These are phyloP conservation scores for Phengaris arion DNA, from an alignment of 2,888 invertebrate species.

Conservation along the genomic window DNA sequence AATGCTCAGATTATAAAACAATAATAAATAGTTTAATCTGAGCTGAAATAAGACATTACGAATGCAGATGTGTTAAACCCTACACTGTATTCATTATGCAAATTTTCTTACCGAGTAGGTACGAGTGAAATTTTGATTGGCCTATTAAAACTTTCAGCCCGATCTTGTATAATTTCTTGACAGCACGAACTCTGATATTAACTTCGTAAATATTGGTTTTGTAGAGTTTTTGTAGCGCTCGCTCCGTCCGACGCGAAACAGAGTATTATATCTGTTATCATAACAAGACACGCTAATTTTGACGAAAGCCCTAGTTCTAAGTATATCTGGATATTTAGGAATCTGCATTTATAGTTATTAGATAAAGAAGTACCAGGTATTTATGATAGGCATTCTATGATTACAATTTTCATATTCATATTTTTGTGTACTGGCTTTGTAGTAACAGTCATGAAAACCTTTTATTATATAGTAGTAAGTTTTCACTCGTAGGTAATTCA, in stretches of 20 bases:
- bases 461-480: background rate
- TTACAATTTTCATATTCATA: too few species aligned
- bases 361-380: too few species aligned
- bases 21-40: too few species aligned
- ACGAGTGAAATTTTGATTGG: constrained; percentile 4
- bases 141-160: constrained; percentile 17
- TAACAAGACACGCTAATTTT: background rate
- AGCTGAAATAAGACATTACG: background rate
- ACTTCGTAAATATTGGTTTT: constrained; percentile 12
- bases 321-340: too few species aligned
- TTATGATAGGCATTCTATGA: too few species aligned
- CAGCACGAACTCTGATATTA: constrained; percentile 5
- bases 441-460: too few species aligned
- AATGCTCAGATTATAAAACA: background rate
- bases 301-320: too few species aligned
- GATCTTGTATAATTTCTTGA: background rate
- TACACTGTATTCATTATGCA: constrained; percentile 9
- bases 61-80: constrained; percentile 4
- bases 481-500: background rate
- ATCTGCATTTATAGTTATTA: too few species aligned
- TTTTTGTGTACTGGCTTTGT: too few species aligned
- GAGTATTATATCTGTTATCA: background rate
- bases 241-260: background rate
- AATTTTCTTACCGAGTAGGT: background rate
- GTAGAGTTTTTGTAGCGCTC: constrained; percentile 8